Evolutionary conservation across 2,113 vertebrate genomes (phyloP), one percentile per base, ranked within the genome.

Genomic region (Sardina pilchardus): DNA sequence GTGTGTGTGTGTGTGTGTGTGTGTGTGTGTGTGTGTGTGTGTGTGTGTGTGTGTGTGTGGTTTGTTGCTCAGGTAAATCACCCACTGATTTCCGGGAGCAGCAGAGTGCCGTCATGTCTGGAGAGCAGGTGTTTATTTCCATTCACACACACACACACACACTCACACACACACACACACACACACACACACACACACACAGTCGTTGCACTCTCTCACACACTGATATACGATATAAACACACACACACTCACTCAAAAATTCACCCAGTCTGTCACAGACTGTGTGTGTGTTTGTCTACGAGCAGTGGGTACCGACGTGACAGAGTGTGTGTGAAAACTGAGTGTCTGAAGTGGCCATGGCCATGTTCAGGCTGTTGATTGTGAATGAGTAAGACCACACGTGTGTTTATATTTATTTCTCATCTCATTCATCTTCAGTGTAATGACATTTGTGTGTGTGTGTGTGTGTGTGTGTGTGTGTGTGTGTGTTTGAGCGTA

Each of bases 51-150:
- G 42, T 36, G 80, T 45, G 39, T 48, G 44, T 44, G n/a, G 81
- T 81, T 89, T 85, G 81, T 84, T 84, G 86, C 50, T 80, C 59
- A 50, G 83, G 63, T 87, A 84, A 87, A 75, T 48, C 85, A 84
- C 59, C 67, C 82, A n/a, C 43, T 30, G 43, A 56, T 39, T 80
- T 84, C 47, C 47, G 34, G 39, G 12, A 82, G 81, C 53, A 85
- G 42, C 26, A 26, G 75, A 26, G 42, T 82, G 59, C 44, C 19
- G 87, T 86, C 86, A 86, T 50, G 83, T 85, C 87, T 89, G 30
- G 78, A 85, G 19, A 45, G 34, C 30, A 87, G 21, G 81, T 67
- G 59, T 84, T 81, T 0, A 82, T 83, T 90, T 85, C 75, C 78
- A 81, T 7, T 0, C 84, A 63, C 56, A 63, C 56, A 63, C 63